Conservation (phyloP, 2,888 invertebrate genomes). For the Drosophila putrida region DNA sequence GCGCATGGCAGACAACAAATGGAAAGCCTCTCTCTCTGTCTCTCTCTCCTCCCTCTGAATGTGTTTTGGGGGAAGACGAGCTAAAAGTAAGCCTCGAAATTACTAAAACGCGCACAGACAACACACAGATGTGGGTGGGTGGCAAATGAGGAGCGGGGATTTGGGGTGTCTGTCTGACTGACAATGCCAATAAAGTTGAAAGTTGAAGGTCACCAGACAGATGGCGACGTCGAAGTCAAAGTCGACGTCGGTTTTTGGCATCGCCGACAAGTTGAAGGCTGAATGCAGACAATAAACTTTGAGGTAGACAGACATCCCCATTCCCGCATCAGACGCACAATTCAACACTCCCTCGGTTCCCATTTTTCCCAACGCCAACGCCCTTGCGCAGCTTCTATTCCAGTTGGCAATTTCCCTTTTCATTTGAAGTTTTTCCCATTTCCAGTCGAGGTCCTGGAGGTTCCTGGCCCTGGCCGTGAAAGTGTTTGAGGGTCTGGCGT, state of each 20-base stretch:
- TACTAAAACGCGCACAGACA: constrained; percentile 72
- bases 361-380: constrained; percentile 30
- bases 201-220: constrained; percentile 84
- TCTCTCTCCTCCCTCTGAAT: not conserved
- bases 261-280: constrained; percentile 54
- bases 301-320: constrained; percentile 49
- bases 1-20: constrained; percentile 67
- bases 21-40: constrained; percentile 19
- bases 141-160: not conserved
- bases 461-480: constrained; percentile 35
- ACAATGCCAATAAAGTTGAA: constrained; percentile 80
- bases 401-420: constrained; percentile 16
- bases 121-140: constrained; percentile 18
- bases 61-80: not conserved
- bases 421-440: constrained; percentile 21
- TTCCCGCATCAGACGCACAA: constrained; percentile 27
- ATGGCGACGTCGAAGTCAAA: constrained; percentile 34
- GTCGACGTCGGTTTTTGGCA: constrained; percentile 66
- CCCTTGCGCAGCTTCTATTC: constrained; percentile 52
- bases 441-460: constrained; percentile 13
- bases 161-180: constrained; percentile 51
- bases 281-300: constrained; percentile 57
- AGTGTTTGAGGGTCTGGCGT: constrained; percentile 33
- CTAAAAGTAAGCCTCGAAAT: constrained; percentile 67
- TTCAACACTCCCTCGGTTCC: not conserved